Evolutionary conservation across 2,113 vertebrate genomes (phyloP), one percentile per base, ranked within the genome.

Genomic region (Picathartes gymnocephalus): DNA sequence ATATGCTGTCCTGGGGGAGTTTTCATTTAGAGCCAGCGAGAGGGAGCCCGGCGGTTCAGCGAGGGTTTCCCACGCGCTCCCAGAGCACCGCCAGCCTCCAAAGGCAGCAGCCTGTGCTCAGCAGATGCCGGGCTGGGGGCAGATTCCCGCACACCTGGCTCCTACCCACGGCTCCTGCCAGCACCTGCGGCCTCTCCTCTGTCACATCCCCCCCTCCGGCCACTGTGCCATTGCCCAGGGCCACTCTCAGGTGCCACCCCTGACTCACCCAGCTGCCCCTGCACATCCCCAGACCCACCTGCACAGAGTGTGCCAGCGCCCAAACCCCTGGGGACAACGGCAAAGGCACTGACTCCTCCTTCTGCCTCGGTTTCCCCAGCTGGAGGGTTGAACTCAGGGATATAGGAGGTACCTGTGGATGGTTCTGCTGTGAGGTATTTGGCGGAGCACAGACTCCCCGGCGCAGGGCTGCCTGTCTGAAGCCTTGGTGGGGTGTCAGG

Each of bases 1-100:
- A 96, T 95, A 54, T 58, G 93, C 91, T 94, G 1, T 89, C 95
- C 94, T 54, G 87, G 58, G 95, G 89, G 94, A 96, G 78, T 87
- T 92, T 92, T 80, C 94, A 79, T 79, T 90, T 18, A 31, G 73
- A 82, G 69, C 6, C 42, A 8, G 80, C 1, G 22, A 74, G 77
- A 65, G 51, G 40, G 51, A 94, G 91, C 27, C 39, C 65, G 27
- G 60, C 19, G 28, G 45, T 51, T 60, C 82, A 44, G 22, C 18
- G 53, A 72, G 86, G 86, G 40, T 24, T 95, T 69, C 77, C 95
- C 25, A 2, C 13, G 57, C 8, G 50, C 33, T 44, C 65, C 6
- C 0, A 45, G 71, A 86, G 57, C 64, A 61, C 37, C 64, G 20
- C 31, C 54, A 44, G 72, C 77, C 62, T 25, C 73, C 28, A 19